Evolutionary conservation across 2,888 invertebrate genomes (phyloP).

Genomic region (Dolichomitus sp.): DNA sequence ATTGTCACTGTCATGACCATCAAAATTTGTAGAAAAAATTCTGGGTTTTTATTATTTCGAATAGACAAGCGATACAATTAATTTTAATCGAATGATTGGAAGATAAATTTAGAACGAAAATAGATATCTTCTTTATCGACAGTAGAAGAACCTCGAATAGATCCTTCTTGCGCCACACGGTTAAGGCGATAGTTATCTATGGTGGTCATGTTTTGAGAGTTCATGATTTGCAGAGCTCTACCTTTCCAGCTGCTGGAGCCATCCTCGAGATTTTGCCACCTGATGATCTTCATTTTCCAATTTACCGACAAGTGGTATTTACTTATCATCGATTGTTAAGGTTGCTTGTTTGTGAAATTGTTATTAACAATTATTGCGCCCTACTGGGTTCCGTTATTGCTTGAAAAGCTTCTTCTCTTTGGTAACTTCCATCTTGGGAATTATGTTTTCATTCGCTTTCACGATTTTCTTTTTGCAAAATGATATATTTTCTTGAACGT

Average conservation of each 20-base stretch:
- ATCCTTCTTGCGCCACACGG: neutral
- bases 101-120: neutral
- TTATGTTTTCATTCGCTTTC: neutral
- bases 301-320: conserved; percentile 4
- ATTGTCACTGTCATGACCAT: conserved; percentile 21
- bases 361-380: conserved; percentile 1
- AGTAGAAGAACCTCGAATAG: neutral
- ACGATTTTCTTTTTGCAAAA: neutral
- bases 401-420: neutral
- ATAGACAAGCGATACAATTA: neutral
- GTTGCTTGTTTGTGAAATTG: neutral
- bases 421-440: neutral
- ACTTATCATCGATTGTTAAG: conserved; percentile 10
- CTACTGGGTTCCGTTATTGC: neutral
- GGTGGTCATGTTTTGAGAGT: neutral
- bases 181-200: neutral
- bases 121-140: neutral
- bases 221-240: neutral
- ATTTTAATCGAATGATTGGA: neutral
- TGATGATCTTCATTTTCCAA: neutral
- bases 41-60: neutral
- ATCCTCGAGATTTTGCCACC: neutral
- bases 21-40: conserved; percentile 49
- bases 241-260: conserved; percentile 28
- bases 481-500: neutral